phyloP scores from a whole-genome alignment of 2,113 vertebrate genomes.

The Bettongia penicillata region DNA sequence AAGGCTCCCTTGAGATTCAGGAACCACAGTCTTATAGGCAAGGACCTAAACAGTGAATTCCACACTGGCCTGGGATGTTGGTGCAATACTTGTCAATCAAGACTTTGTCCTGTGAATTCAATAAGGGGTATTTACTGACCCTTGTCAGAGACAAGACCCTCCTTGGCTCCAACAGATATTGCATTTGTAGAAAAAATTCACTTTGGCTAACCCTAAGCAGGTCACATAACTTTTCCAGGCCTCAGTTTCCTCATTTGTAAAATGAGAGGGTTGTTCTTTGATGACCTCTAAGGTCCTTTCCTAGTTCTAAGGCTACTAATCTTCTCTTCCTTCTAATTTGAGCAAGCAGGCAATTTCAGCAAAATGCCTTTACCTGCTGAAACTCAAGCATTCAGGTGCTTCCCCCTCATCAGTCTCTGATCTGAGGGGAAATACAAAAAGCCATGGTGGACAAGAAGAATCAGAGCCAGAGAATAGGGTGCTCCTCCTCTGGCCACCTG shows the following conservation, averaged over 20 bases:
- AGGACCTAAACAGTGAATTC: neutral
- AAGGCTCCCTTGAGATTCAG: neutral
- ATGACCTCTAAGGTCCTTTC: neutral
- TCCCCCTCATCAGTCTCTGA: neutral
- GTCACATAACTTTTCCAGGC: neutral
- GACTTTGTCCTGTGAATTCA: neutral
- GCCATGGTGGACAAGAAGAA: neutral
- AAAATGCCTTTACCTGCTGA: neutral
- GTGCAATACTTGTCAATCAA: neutral
- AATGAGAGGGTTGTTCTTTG: neutral
- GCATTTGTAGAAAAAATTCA: neutral
- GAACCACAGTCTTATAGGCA: neutral
- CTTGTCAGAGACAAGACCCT: neutral
- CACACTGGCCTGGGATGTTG: neutral
- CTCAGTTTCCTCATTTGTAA: neutral
- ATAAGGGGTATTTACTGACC: neutral
- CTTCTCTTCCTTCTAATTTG: neutral
- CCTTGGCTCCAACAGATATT: neutral
- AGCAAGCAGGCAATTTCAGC: neutral
- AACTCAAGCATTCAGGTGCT: neutral
- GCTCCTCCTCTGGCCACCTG: neutral
- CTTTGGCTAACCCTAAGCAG: neutral
- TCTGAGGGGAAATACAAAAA: neutral
- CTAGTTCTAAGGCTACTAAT: neutral
- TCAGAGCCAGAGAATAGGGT: neutral